These are phyloP conservation scores for Phorcus lineatus DNA, from an alignment of 2,888 invertebrate species.

Conservation along the genomic window DNA sequence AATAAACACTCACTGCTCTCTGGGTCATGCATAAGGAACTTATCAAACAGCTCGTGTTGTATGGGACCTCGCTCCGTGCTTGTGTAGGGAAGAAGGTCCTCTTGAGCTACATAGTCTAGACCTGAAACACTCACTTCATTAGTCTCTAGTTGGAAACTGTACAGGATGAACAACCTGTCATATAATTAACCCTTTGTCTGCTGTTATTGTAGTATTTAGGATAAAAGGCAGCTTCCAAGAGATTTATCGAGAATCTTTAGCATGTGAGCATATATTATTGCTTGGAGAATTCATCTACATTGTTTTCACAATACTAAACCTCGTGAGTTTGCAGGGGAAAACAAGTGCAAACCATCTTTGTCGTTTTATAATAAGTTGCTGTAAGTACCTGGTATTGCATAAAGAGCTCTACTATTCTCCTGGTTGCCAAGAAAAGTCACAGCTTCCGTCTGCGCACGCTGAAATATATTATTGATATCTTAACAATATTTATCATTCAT, in stretches of 20 bases:
- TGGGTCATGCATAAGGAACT: constrained; percentile 89
- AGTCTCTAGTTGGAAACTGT: neutral
- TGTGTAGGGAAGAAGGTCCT: constrained; percentile 96
- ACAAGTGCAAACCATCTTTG: no score
- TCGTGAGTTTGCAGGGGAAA: no score
- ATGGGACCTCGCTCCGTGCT: constrained; percentile 89
- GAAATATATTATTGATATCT: constrained; percentile 42
- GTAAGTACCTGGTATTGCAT: constrained; percentile 90
- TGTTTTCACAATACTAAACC: no score
- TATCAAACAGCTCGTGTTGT: constrained; percentile 96
- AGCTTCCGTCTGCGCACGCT: constrained; percentile 98
- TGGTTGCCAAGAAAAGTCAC: constrained; percentile 97
- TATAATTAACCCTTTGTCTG: no score
- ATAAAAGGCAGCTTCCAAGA: no score
- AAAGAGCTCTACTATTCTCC: constrained; percentile 94
- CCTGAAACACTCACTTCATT: constrained; percentile 78
- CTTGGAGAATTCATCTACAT: no score
- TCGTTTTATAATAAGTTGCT: no score
- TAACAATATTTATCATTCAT: neutral
- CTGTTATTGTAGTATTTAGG: no score
- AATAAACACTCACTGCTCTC: constrained; percentile 81
- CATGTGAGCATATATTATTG: no score
- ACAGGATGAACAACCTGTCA: no score
- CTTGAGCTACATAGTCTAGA: constrained; percentile 97
- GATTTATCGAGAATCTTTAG: no score